These are phyloP conservation scores for Ectemnius cavifrons DNA, from an alignment of 2,888 invertebrate species.

Conservation along the genomic window DNA sequence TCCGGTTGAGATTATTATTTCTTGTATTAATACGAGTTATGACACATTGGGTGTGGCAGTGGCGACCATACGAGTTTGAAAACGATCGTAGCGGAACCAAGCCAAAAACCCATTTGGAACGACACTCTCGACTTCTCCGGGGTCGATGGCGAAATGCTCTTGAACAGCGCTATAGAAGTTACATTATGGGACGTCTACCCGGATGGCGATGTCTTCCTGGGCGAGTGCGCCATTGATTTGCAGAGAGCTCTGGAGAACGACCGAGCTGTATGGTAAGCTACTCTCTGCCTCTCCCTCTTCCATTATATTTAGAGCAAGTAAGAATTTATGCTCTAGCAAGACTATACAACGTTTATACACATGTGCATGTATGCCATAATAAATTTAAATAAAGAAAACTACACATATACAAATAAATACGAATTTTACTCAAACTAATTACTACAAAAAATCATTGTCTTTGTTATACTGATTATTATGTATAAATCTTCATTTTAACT, in stretches of 20 bases:
- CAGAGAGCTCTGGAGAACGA: slow-evolving; percentile 92
- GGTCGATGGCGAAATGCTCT: slow-evolving; percentile 88
- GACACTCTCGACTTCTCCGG: slow-evolving; percentile 91
- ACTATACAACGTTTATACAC: no score
- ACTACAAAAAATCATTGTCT: no score
- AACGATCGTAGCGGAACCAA: slow-evolving; percentile 91
- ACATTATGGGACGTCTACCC: slow-evolving; percentile 93
- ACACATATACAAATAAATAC: no score
- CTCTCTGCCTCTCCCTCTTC: no score
- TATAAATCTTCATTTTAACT: neutral
- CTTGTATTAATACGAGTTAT: neutral
- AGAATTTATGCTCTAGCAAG: no score
- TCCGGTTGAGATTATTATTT: no score
- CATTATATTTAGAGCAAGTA: no score
- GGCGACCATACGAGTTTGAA: slow-evolving; percentile 87
- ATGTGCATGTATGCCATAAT: no score
- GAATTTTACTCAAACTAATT: no score
- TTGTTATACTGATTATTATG: no score
- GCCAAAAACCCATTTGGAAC: slow-evolving; percentile 95
- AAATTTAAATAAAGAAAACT: no score
- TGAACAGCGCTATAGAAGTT: slow-evolving; percentile 90
- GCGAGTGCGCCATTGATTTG: slow-evolving; percentile 89
- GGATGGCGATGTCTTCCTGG: slow-evolving; percentile 89
- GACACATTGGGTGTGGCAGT: slow-evolving; percentile 77
- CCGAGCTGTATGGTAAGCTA: slow-evolving; percentile 87